Percentiles rank a stretch among this genome's conserved stretches.
Conservation (phyloP, 2,113 vertebrate species). For the Halcyon senegalensis region DNA sequence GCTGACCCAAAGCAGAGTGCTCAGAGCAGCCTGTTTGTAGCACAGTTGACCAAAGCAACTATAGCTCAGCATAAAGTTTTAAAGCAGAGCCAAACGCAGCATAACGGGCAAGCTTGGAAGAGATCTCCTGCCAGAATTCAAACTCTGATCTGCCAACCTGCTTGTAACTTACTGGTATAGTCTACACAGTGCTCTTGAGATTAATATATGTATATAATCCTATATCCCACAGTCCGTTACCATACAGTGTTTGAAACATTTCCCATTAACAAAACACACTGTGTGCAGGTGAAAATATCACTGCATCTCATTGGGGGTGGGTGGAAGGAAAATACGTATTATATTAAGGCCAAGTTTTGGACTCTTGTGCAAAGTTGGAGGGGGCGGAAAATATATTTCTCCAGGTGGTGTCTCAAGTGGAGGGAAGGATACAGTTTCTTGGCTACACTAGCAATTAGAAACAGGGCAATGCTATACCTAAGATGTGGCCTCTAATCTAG, state of each 20-base stretch:
- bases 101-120: not conserved
- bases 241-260: constrained; percentile 25
- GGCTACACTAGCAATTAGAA: not conserved
- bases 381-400: not conserved
- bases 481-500: not conserved
- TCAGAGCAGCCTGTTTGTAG: not conserved
- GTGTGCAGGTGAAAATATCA: constrained; percentile 39
- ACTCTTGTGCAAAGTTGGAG: not conserved
- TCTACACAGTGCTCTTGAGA: constrained; percentile 29
- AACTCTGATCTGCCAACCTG: constrained; percentile 12
- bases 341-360: constrained; percentile 35
- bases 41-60: not conserved
- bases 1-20: not conserved
- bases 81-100: not conserved
- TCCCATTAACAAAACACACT: constrained; percentile 37
- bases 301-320: constrained; percentile 7
- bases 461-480: not conserved
- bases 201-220: constrained; percentile 62
- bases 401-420: not conserved
- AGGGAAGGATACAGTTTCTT: constrained; percentile 17
- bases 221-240: constrained; percentile 42
- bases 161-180: constrained; percentile 38
- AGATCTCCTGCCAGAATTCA: constrained; percentile 5
- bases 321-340: constrained; percentile 18
- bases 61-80: not conserved